Evolutionary conservation across 1,140 invertebrate genomes (phyloP).

Genomic region (Caenorhabditis tropicalis): DNA sequence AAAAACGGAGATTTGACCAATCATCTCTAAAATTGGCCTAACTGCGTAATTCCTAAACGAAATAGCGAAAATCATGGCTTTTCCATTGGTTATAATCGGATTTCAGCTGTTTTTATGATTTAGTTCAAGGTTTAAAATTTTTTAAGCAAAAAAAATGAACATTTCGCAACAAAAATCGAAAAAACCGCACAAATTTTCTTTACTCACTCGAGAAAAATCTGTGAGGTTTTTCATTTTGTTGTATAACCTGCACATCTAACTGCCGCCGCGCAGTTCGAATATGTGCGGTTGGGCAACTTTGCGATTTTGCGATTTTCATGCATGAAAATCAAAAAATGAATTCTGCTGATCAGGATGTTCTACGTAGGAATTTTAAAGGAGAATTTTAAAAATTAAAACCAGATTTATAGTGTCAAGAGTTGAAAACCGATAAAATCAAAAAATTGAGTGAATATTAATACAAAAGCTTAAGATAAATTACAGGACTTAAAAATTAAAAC

Average conservation of each 20-base stretch:
- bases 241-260: constrained; percentile 48
- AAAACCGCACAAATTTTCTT: background rate
- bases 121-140: too few species aligned
- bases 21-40: too few species aligned
- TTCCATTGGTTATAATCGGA: too few species aligned
- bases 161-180: background rate
- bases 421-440: background rate
- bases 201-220: background rate
- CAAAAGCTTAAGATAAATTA: background rate
- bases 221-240: background rate
- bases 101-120: too few species aligned
- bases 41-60: too few species aligned
- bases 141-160: too few species aligned
- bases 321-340: too few species aligned
- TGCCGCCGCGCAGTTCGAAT: background rate
- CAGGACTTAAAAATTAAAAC: background rate
- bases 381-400: background rate
- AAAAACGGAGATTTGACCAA: too few species aligned
- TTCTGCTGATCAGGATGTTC: background rate
- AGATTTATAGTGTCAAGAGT: background rate
- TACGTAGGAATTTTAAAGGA: background rate
- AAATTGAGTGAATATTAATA: background rate
- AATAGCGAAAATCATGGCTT: too few species aligned
- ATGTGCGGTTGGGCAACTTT: background rate
- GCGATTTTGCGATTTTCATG: background rate